These are phyloP conservation scores for Zeus faber DNA, from an alignment of 2,113 vertebrate genomes.

Conservation along the genomic window DNA sequence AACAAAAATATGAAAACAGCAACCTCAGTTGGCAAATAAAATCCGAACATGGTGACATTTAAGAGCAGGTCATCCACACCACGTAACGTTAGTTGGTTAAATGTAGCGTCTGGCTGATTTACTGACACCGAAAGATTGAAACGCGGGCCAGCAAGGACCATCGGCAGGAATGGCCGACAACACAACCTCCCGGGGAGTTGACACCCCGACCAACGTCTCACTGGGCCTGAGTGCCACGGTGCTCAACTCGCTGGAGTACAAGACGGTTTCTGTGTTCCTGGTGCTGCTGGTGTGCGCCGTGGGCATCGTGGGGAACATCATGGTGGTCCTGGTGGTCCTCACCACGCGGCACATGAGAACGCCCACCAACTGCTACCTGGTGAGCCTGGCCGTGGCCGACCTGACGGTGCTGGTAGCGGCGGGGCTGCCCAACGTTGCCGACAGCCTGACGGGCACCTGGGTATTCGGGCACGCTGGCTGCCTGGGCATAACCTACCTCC, in stretches of 20 bases:
- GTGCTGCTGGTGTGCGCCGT: conserved; percentile 74
- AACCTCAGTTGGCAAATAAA: no score
- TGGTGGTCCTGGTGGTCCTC: conserved; percentile 81
- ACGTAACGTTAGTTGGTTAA: conserved; percentile 7
- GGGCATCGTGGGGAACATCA: conserved; percentile 81
- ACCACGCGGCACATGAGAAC: conserved; percentile 77
- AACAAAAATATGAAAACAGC: no score
- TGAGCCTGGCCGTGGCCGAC: conserved; percentile 79
- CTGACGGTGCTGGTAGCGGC: conserved; percentile 78
- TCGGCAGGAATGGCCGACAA: conserved; percentile 66
- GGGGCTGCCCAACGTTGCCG: conserved; percentile 76
- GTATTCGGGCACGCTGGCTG: conserved; percentile 75
- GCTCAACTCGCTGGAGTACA: conserved; percentile 71
- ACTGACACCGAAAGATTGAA: neutral
- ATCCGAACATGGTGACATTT: conserved; percentile 4
- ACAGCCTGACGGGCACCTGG: conserved; percentile 78
- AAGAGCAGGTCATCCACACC: neutral
- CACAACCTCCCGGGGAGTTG: conserved; percentile 56
- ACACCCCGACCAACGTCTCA: conserved; percentile 72
- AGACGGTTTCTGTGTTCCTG: conserved; percentile 73
- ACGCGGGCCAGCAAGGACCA: neutral
- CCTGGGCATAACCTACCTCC: conserved; percentile 79
- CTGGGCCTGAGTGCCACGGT: conserved; percentile 42
- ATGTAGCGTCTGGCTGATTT: neutral
- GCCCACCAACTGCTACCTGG: conserved; percentile 82